Evolutionary conservation across 2,113 vertebrate species (phyloP).

Genomic region (Larimichthys crocea): DNA sequence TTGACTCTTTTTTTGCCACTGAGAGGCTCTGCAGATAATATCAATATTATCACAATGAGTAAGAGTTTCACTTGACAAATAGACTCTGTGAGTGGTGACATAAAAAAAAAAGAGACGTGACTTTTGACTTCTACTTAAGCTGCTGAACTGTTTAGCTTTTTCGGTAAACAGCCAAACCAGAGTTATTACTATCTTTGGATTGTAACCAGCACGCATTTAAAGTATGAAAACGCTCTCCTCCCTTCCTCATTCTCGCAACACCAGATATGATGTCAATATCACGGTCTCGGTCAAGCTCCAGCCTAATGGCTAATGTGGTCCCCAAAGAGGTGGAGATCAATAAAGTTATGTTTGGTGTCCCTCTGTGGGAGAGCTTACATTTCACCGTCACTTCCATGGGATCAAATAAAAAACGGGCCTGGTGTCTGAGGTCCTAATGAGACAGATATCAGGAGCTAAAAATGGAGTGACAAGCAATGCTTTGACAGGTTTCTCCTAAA

Average conservation of each 20-base stretch:
- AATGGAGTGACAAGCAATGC: slow-evolving; percentile 33
- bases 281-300: background rate
- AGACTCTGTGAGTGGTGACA: background rate
- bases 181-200: background rate
- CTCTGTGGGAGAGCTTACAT: slow-evolving; percentile 40
- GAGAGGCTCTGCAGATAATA: background rate
- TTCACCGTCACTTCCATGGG: slow-evolving; percentile 26
- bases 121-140: background rate
- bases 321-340: slow-evolving; percentile 60
- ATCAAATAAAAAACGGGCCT: slow-evolving; percentile 36
- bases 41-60: slow-evolving; percentile 6
- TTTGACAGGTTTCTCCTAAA: background rate
- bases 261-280: slow-evolving; percentile 7
- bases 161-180: background rate
- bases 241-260: slow-evolving; percentile 1
- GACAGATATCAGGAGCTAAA: slow-evolving; percentile 35
- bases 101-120: background rate
- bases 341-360: slow-evolving; percentile 26
- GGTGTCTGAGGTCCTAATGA: slow-evolving; percentile 15
- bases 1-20: background rate
- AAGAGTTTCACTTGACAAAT: slow-evolving; percentile 1
- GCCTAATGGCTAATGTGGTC: slow-evolving; percentile 58
- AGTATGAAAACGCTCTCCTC: background rate
- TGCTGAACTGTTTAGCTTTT: background rate
- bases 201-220: background rate